phyloP scores from a whole-genome alignment of 2,888 invertebrate genomes.

The Ormyrus thymus region DNA sequence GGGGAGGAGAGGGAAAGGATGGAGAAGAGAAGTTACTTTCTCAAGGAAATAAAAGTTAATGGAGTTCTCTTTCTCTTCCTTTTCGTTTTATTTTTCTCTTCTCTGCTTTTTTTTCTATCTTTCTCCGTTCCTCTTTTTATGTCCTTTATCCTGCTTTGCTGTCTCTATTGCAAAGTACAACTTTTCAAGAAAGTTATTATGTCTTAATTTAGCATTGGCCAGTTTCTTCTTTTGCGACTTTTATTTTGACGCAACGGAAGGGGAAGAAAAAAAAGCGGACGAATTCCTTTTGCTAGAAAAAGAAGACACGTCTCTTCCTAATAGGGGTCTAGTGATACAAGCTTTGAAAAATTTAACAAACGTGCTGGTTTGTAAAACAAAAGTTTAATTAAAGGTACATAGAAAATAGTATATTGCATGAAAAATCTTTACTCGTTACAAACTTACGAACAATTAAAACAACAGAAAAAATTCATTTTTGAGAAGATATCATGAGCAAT shows the following conservation, averaged over 20 bases:
- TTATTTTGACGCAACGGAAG: constrained; percentile 62
- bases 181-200: constrained; percentile 72
- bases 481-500: too few relatives aligned
- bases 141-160: constrained; percentile 55
- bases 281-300: not conserved
- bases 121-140: constrained; percentile 47
- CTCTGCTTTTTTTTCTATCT: constrained; percentile 54
- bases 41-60: constrained; percentile 73
- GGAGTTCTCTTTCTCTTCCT: constrained; percentile 67
- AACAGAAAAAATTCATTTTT: too few relatives aligned
- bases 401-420: too few relatives aligned
- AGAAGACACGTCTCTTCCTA: too few relatives aligned
- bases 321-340: too few relatives aligned
- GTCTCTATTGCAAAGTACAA: constrained; percentile 63
- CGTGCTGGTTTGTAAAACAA: too few relatives aligned
- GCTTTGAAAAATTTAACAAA: too few relatives aligned
- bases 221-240: constrained; percentile 61
- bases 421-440: too few relatives aligned
- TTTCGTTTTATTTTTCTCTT: constrained; percentile 47
- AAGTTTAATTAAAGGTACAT: too few relatives aligned
- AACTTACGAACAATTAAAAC: too few relatives aligned
- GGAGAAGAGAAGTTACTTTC: constrained; percentile 68
- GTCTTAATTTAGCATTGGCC: constrained; percentile 72
- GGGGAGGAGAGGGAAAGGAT: constrained; percentile 45
- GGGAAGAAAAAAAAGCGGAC: constrained; percentile 12